A percentile compares a stretch with the other conserved stretches of the same genome.
phyloP scores from a whole-genome alignment of 2,797 vertebrate species.

The Dicrostonyx torquatus region DNA sequence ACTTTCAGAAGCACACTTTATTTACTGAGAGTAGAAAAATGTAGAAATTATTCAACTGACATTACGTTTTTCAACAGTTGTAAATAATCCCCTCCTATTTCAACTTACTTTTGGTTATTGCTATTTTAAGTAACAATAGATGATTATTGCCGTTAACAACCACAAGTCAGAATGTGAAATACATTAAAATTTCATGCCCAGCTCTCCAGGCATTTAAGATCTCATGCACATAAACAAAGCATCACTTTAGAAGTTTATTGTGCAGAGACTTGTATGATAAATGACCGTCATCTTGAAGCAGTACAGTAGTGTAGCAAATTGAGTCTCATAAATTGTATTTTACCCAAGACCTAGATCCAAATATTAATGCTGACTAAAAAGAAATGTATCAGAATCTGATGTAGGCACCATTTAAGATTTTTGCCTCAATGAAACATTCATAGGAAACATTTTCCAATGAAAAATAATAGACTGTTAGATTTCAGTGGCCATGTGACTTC shows the following conservation, averaged over 20 bases:
- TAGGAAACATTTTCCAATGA: neutral
- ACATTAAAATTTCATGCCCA: neutral
- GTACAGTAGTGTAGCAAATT: neutral
- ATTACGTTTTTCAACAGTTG: neutral
- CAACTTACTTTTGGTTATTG: neutral
- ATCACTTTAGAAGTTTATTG: neutral
- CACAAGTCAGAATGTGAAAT: neutral
- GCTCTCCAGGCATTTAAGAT: neutral
- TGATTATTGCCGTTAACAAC: neutral
- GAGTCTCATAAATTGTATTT: neutral
- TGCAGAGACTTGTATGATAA: neutral
- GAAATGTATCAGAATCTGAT: neutral
- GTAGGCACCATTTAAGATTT: accelerated
- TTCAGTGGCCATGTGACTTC: neutral
- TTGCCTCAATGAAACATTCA: neutral
- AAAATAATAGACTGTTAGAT: neutral
- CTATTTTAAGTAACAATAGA: neutral
- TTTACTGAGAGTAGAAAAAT: neutral
- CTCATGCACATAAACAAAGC: neutral
- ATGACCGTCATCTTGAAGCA: neutral
- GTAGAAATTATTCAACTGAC: neutral
- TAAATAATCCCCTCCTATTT: neutral
- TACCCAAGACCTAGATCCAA: neutral
- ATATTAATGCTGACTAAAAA: neutral
- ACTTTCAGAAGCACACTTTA: neutral